phyloP scores from a whole-genome alignment of 2,888 invertebrate genomes.

The Drosophila robusta region DNA sequence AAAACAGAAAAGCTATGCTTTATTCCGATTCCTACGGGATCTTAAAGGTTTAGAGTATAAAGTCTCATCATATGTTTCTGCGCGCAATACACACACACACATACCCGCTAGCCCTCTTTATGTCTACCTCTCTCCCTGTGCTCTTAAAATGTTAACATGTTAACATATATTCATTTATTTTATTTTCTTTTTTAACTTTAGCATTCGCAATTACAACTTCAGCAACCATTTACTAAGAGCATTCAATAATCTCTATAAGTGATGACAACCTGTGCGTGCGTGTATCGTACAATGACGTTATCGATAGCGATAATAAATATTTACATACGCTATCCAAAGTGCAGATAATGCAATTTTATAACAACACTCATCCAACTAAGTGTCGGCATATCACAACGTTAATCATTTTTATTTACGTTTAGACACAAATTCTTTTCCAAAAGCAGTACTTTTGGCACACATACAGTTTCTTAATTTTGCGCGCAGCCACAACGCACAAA shows the following conservation, averaged over 20 bases:
- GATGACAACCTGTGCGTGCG: constrained; percentile 17
- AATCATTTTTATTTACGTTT: not conserved
- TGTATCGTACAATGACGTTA: not conserved
- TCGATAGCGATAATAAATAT: constrained; percentile 33
- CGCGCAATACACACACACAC: too few species aligned
- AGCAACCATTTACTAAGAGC: not conserved
- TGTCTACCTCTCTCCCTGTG: too few species aligned
- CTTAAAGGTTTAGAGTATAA: too few species aligned
- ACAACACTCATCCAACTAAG: not conserved
- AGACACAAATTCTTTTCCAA: too few species aligned
- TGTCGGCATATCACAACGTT: not conserved
- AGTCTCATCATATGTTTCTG: too few species aligned
- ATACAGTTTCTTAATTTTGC: not conserved
- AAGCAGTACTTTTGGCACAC: not conserved
- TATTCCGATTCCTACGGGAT: too few species aligned
- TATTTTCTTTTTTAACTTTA: not conserved
- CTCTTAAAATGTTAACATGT: not conserved
- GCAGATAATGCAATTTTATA: not conserved
- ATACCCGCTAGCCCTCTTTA: too few species aligned
- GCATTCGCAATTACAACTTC: not conserved
- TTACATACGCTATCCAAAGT: constrained; percentile 22
- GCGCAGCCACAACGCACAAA: not conserved
- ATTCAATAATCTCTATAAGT: not conserved
- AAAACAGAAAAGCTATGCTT: too few species aligned
- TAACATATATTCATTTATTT: not conserved